phyloP scores from a whole-genome alignment of 2,888 invertebrate species.

The Sepiola atlantica region DNA sequence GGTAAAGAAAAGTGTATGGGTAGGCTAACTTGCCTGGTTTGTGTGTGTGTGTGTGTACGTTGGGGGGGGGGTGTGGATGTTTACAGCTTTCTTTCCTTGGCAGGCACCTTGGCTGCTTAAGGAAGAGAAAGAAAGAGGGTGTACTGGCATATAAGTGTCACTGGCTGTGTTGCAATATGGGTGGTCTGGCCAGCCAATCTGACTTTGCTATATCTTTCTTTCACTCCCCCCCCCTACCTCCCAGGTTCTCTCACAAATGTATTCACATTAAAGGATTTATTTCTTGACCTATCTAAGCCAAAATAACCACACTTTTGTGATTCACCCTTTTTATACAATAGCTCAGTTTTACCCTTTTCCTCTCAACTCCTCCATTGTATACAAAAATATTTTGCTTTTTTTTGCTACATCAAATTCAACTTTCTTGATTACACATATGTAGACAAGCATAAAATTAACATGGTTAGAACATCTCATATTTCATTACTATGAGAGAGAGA shows the following conservation, averaged over 20 bases:
- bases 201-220: constrained; percentile 32
- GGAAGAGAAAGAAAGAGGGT: constrained; percentile 23
- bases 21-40: background rate
- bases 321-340: background rate
- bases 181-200: constrained; percentile 20
- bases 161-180: background rate
- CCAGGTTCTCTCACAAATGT: background rate
- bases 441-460: background rate
- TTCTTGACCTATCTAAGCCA: constrained; percentile 22
- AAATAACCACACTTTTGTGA: background rate
- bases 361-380: background rate
- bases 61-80: background rate
- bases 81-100: background rate
- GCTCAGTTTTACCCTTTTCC: background rate
- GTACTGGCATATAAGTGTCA: constrained; percentile 20
- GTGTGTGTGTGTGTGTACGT: background rate
- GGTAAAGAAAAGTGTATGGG: constrained; percentile 36
- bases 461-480: background rate
- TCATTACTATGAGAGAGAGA: background rate
- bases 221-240: background rate
- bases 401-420: background rate
- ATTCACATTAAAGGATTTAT: constrained; percentile 9
- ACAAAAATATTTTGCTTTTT: background rate
- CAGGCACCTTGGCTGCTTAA: background rate
- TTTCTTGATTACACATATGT: background rate